These are phyloP conservation scores for Melanchra persicariae DNA, from an alignment of 2,888 invertebrate genomes.

Conservation along the genomic window DNA sequence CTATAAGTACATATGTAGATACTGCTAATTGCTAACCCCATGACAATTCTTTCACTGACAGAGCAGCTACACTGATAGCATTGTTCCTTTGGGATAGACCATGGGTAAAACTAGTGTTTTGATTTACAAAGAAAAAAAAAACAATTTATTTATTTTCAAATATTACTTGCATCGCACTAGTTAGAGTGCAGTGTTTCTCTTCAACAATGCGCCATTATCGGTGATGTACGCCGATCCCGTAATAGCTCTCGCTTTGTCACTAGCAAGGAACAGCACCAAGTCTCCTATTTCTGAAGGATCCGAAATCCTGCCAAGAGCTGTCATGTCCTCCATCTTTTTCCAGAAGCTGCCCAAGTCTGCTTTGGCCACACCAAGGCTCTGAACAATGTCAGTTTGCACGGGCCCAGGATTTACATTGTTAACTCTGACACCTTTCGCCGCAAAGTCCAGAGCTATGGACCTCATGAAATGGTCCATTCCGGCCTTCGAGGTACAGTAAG, in stretches of 20 bases:
- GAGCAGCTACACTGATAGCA: too few relatives aligned
- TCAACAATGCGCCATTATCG: conserved; percentile 65
- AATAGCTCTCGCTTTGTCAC: conserved; percentile 91
- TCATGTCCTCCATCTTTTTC: conserved; percentile 93
- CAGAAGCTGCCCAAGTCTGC: conserved; percentile 75
- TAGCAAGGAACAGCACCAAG: conserved; percentile 66
- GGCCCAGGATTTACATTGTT: conserved; percentile 97
- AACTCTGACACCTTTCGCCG: conserved; percentile 93
- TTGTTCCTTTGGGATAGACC: too few relatives aligned
- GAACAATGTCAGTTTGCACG: conserved; percentile 82
- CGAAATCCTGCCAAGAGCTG: conserved; percentile 95
- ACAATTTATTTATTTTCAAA: neutral
- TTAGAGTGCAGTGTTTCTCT: neutral
- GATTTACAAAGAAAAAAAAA: neutral
- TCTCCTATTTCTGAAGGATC: conserved; percentile 75
- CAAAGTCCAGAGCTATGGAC: conserved; percentile 95
- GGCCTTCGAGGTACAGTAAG: conserved; percentile 70
- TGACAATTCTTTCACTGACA: too few relatives aligned
- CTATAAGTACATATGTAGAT: too few relatives aligned
- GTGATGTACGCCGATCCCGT: conserved; percentile 92
- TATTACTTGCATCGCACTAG: neutral
- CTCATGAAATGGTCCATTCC: conserved; percentile 96
- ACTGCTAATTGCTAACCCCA: too few relatives aligned
- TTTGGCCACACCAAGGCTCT: conserved; percentile 73
- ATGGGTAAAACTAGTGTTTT: too few relatives aligned